These are phyloP conservation scores for Spea multiplicata DNA, from an alignment of 2,113 vertebrate genomes.

Conservation along the genomic window DNA sequence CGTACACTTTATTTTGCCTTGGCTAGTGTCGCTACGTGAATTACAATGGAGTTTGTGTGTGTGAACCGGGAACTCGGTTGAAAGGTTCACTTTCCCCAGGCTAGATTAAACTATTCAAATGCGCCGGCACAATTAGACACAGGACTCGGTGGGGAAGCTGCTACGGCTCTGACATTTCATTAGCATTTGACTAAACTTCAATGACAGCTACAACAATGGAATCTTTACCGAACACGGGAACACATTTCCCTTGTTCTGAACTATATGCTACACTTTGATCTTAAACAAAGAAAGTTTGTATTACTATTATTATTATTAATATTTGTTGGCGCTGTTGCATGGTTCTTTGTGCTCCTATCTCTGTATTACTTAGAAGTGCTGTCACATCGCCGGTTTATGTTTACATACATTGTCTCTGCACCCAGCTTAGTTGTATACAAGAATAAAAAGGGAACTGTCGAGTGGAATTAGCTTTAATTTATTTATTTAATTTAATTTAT, in stretches of 20 bases:
- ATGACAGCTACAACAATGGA: slow-evolving; percentile 52
- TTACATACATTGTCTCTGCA: too few relatives aligned
- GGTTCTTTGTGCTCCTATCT: neutral
- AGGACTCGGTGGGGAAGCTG: slow-evolving; percentile 52
- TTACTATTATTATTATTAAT: neutral
- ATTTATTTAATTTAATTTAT: too few relatives aligned
- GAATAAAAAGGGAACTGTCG: too few relatives aligned
- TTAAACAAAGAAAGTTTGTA: slow-evolving; percentile 28
- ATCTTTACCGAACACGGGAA: slow-evolving; percentile 49
- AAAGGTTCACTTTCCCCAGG: slow-evolving; percentile 49
- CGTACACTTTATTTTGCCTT: slow-evolving; percentile 14
- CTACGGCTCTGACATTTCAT: slow-evolving; percentile 50
- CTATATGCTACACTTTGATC: slow-evolving; percentile 33
- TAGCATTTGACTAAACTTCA: slow-evolving; percentile 51
- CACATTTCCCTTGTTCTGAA: neutral
- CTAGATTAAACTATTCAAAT: slow-evolving; percentile 53
- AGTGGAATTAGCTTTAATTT: too few relatives aligned
- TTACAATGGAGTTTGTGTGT: slow-evolving; percentile 45
- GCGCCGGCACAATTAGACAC: slow-evolving; percentile 47
- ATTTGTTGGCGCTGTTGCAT: neutral
- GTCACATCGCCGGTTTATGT: neutral
- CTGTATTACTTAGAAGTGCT: neutral
- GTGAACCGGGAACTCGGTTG: slow-evolving; percentile 41
- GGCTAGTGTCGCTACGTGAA: slow-evolving; percentile 24
- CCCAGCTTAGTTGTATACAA: too few relatives aligned